Evolutionary conservation across 2,888 invertebrate species (phyloP).

Genomic region (Epinotia brunnichana): DNA sequence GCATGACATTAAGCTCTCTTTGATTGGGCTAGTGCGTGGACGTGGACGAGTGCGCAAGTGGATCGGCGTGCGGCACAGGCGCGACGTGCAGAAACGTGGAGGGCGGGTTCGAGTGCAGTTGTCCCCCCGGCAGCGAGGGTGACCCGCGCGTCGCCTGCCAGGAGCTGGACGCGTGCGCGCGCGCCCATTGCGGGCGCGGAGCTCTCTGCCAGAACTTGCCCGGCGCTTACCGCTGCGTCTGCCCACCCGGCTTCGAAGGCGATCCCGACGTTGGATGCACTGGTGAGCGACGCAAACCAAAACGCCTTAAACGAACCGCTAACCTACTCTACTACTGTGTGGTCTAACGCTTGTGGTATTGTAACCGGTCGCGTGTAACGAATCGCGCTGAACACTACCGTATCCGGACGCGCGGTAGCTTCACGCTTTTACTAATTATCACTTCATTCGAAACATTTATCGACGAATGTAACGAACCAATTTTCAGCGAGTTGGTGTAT

Average conservation of each 20-base stretch:
- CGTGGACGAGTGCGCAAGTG: slow-evolving; percentile 91
- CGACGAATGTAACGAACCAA: slow-evolving; percentile 51
- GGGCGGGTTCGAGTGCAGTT: slow-evolving; percentile 92
- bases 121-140: slow-evolving; percentile 91
- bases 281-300: slow-evolving; percentile 87
- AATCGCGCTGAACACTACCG: slow-evolving; percentile 78
- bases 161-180: slow-evolving; percentile 90
- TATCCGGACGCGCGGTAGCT: slow-evolving; percentile 70
- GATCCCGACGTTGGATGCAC: slow-evolving; percentile 89
- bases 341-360: slow-evolving; percentile 75
- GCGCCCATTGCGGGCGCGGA: slow-evolving; percentile 90
- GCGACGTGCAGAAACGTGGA: slow-evolving; percentile 91
- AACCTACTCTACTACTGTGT: slow-evolving; percentile 62
- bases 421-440: slow-evolving; percentile 78
- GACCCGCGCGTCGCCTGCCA: slow-evolving; percentile 89
- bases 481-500: slow-evolving; percentile 56
- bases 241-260: slow-evolving; percentile 92
- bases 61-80: slow-evolving; percentile 89
- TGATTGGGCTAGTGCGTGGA: slow-evolving; percentile 87
- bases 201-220: slow-evolving; percentile 91
- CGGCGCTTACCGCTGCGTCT: slow-evolving; percentile 91
- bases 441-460: slow-evolving; percentile 52
- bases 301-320: slow-evolving; percentile 52
- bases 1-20: slow-evolving; percentile 3
- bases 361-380: slow-evolving; percentile 64